Evolutionary conservation across 2,797 vertebrate species (phyloP), one percentile per base, ranked within the genome.

Genomic region (Tragelaphus eurycerus): DNA sequence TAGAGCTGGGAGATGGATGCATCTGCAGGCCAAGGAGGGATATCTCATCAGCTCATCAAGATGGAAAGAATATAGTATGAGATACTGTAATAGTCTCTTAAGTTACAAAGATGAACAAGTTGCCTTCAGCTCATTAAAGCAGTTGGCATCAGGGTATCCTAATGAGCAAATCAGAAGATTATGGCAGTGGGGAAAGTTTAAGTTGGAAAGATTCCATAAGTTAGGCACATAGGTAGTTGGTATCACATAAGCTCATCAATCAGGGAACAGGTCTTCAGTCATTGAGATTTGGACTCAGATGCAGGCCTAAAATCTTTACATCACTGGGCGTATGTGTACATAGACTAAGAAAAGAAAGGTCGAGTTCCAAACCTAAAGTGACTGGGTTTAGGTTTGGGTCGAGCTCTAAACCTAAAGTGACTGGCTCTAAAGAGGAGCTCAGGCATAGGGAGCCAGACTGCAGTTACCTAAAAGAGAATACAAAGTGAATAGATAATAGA

Each of bases 141-240:
- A 87, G n/a, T 50, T 87, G 76, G 27, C 76, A 86, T 78, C 83
- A 92, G 46, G 7, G 31, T 93, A 88, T 96, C 48, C 43, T 83
- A 94, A 81, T 74, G 31, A 54, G 21, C 16, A 85, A 34, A 92
- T 76, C 86, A 76, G 31, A 90, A 67, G n/a, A 67, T 31, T 43
- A 90, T 96, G 82, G n/a, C 64, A 86, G 83, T 78, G 31, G 89
- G 23, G 79, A 46, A 94, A 90, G 78, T 89, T 8, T 71, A 92
- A 94, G 43, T 79, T 17, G 21, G 13, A 85, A 93, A 55, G 94
- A 86, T 55, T 91, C 29, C 29, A 21, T 90, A 93, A 90, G 27
- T 67, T 67, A 95, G 76, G 21, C 10, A 60, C 17, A 91, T 16
- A 74, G 31, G 5, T 87, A 90, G 25, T 52, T 85, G 50, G 21